Conservation (phyloP, 2,113 vertebrate genomes). For the Aptenodytes forsteri region DNA sequence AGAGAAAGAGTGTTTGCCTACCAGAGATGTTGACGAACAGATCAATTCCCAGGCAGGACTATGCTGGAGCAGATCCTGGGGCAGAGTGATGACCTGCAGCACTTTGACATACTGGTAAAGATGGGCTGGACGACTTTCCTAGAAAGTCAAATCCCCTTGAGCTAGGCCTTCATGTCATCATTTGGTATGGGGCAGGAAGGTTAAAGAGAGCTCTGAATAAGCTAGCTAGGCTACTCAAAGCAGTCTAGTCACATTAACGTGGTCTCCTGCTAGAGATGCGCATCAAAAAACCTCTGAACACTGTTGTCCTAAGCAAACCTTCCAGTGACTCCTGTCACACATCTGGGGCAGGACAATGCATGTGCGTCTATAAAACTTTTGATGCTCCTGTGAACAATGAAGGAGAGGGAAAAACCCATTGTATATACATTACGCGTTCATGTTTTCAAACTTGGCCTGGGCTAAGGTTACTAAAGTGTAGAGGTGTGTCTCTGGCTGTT, state of each 20-base stretch:
- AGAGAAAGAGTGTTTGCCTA: neutral
- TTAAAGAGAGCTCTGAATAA: neutral
- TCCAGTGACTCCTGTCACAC: neutral
- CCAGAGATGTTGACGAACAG: neutral
- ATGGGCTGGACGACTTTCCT: neutral
- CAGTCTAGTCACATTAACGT: accelerated
- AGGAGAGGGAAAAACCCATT: neutral
- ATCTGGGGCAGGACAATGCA: neutral
- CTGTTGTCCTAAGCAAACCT: neutral
- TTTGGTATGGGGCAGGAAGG: neutral
- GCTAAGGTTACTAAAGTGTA: neutral
- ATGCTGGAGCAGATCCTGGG: neutral
- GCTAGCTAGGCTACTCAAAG: neutral
- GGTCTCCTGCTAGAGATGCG: neutral
- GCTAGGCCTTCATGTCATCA: neutral
- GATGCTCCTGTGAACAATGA: neutral
- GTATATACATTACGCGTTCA: neutral
- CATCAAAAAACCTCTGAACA: neutral
- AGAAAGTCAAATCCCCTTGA: neutral
- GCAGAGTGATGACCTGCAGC: neutral
- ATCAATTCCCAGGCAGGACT: neutral
- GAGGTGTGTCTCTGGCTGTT: neutral
- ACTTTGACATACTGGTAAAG: accelerated
- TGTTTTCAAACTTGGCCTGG: neutral
- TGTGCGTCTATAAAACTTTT: neutral